Evolutionary conservation across 1,140 invertebrate genomes (phyloP), one percentile per base, ranked within the genome.

Genomic region (Micrasema longulum): DNA sequence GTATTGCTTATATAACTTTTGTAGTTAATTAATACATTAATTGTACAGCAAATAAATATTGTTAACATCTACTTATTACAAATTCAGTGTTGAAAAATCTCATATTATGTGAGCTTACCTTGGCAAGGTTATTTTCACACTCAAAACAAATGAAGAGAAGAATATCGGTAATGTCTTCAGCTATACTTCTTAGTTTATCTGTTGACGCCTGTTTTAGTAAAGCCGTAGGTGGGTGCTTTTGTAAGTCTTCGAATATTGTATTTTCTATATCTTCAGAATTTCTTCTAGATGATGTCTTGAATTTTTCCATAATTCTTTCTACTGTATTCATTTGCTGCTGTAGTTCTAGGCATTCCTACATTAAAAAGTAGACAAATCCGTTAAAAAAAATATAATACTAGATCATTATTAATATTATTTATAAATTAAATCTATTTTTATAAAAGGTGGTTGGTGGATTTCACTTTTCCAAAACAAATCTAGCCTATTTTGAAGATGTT

Each of bases 111-210:
- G 10, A 31, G 47, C 41, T 31, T 45, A 64, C 60, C 22, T 64
- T 64, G 41, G 22, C 22, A 45, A 47, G 43, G 45, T 64, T 64
- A 64, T 64, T 66, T 14, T 81, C 80, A 77, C 81, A 91, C 86
- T 88, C 88, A 72, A 88, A 91, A 75, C 89, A 91, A 69, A 92
- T 86, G 65, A 88, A 87, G 45, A 95, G 82, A 4, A 97, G 81
- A 63, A 93, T 90, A 78, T 96, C 94, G 1, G 95, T 87, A 12
- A 96, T 78, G 73, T 90, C 90, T 82, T 96, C 93, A 2, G 91
- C 89, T 0, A 97, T 87, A 20, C 93, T 88, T 35, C 91, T 85
- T 53, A 95, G 80, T 82, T 95, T 95, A 78, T 96, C 93, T 0
- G 89, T 91, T 12, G 90, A 90, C 12, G 88, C 88, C 73, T 84